A percentile compares a stretch with the other conserved stretches of the same genome.
These are phyloP conservation scores for Agrochola macilenta DNA, from an alignment of 2,888 invertebrate species.

Conservation along the genomic window DNA sequence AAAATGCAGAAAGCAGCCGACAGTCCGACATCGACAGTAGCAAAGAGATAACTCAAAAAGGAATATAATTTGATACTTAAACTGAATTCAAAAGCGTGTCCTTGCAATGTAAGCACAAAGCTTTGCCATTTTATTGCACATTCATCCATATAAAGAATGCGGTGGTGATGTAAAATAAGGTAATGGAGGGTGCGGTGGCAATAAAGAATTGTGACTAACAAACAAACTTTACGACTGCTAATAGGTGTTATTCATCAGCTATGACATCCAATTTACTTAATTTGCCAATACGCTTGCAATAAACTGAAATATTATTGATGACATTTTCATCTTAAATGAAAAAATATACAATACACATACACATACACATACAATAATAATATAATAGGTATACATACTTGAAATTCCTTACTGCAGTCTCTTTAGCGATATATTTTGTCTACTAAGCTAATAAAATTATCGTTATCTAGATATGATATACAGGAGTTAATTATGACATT, in stretches of 20 bases:
- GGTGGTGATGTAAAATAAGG: conserved; percentile 48
- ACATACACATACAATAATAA: no score
- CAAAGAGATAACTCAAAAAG: conserved; percentile 62
- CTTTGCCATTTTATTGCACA: conserved; percentile 62
- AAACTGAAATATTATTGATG: background rate
- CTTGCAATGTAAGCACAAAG: conserved; percentile 42
- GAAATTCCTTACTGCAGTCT: background rate
- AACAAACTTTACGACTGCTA: conserved; percentile 34
- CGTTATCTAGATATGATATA: background rate
- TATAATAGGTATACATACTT: no score
- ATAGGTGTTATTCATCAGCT: conserved; percentile 39
- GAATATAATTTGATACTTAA: conserved; percentile 62
- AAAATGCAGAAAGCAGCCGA: conserved; percentile 36
- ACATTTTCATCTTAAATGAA: background rate
- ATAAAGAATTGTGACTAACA: conserved; percentile 54
- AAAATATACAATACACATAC: background rate
- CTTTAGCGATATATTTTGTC: background rate
- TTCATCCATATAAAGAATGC: conserved; percentile 57
- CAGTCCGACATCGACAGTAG: conserved; percentile 45
- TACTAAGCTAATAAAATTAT: background rate
- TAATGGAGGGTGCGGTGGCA: conserved; percentile 47
- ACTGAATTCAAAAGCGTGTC: conserved; percentile 60
- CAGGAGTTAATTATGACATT: conserved; percentile 1
- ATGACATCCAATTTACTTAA: conserved; percentile 33
- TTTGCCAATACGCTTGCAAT: background rate